A percentile compares a stretch with the other conserved stretches of the same genome.
Conservation (phyloP, 2,113 vertebrate species). For the Hyaena hyaena region DNA sequence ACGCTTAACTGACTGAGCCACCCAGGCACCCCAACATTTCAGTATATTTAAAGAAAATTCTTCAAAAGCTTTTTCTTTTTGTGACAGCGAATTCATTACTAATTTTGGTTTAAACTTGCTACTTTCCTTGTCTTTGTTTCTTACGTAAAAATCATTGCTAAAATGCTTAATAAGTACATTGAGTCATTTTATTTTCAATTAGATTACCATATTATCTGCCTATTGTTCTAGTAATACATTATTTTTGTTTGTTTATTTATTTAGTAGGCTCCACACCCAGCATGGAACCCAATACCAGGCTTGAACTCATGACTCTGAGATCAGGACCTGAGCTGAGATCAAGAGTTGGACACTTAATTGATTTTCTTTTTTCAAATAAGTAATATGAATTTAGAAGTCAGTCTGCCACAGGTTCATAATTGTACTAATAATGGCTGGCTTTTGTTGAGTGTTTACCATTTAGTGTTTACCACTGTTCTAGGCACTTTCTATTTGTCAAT, state of each 20-base stretch:
- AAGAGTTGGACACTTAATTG: too few species aligned
- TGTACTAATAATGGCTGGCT: background rate
- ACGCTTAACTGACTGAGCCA: too few species aligned
- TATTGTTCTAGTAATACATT: constrained; percentile 45
- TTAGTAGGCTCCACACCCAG: too few species aligned
- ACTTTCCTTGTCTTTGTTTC: constrained; percentile 45
- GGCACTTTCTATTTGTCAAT: background rate
- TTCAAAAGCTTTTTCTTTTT: constrained; percentile 60
- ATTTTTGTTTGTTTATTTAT: background rate
- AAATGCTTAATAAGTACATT: constrained; percentile 22
- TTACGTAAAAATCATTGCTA: constrained; percentile 57
- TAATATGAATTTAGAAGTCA: constrained; percentile 18
- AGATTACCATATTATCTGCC: constrained; percentile 49
- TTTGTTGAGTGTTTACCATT: constrained; percentile 24
- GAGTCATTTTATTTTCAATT: constrained; percentile 45
- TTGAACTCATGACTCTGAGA: too few species aligned
- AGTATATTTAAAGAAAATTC: constrained; percentile 75
- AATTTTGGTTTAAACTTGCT: constrained; percentile 59
- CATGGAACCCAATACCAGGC: too few species aligned
- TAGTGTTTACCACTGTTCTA: constrained; percentile 31
- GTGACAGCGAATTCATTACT: constrained; percentile 64
- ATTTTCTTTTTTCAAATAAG: constrained; percentile 34
- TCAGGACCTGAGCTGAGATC: too few species aligned
- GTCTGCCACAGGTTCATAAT: constrained; percentile 27
- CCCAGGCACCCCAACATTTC: background rate